phyloP scores from a whole-genome alignment of 2,113 vertebrate species.

The Mirza zaza region DNA sequence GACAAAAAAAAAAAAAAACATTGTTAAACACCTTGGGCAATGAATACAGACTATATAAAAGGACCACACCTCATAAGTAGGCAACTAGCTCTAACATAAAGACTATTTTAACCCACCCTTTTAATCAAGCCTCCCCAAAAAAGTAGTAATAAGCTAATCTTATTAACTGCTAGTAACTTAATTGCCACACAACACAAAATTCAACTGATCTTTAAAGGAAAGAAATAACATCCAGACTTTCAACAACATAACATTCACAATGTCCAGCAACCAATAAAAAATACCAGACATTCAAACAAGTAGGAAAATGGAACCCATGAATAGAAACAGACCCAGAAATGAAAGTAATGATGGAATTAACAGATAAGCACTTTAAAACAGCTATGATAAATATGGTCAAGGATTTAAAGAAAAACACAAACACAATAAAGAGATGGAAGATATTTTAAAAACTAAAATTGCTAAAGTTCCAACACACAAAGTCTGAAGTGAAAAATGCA shows the following conservation, averaged over 20 bases:
- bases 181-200: conserved; percentile 20
- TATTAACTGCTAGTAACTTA: background rate
- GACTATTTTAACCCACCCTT: background rate
- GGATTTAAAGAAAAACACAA: conserved; percentile 25
- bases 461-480: background rate
- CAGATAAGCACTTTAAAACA: background rate
- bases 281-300: background rate
- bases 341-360: background rate
- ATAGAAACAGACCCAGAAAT: conserved; percentile 7
- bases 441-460: background rate
- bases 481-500: conserved; percentile 1
- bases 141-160: background rate
- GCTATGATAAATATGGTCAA: conserved; percentile 9
- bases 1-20: background rate
- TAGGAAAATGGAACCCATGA: background rate
- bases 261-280: background rate
- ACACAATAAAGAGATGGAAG: background rate
- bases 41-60: background rate
- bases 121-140: background rate
- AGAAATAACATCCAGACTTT: background rate
- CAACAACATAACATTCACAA: background rate
- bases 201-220: background rate
- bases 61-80: background rate
- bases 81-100: background rate
- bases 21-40: background rate